These are phyloP conservation scores for Oncorhynchus kisutch DNA, from an alignment of 2,113 vertebrate genomes.

Conservation along the genomic window DNA sequence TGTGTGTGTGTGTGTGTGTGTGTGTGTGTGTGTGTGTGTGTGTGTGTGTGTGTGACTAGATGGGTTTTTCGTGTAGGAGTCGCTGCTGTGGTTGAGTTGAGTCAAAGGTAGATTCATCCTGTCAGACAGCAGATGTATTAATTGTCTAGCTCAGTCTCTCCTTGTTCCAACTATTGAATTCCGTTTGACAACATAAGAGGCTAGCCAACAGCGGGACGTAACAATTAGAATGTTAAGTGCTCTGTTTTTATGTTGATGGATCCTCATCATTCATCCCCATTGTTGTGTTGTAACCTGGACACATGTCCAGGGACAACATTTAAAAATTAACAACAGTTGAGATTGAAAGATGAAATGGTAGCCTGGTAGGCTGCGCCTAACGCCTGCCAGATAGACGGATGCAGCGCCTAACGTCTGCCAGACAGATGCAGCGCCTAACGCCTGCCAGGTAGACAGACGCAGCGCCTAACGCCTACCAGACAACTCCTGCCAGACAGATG, in stretches of 20 bases:
- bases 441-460: too few species aligned
- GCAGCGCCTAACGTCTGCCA: too few species aligned
- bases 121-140: constrained; percentile 57
- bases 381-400: too few species aligned
- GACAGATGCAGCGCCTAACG: too few species aligned
- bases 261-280: constrained; percentile 59
- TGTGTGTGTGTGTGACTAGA: constrained; percentile 9
- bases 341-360: too few species aligned
- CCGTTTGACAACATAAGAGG: constrained; percentile 59
- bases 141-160: constrained; percentile 46
- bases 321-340: too few species aligned
- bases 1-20: too few species aligned
- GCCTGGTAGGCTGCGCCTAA: too few species aligned
- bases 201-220: constrained; percentile 45
- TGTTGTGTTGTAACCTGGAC: constrained; percentile 13
- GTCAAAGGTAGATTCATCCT: constrained; percentile 34
- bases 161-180: constrained; percentile 62
- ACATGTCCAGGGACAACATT: too few species aligned
- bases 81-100: constrained; percentile 15
- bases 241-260: constrained; percentile 62
- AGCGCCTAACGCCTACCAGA: too few species aligned
- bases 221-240: constrained; percentile 54
- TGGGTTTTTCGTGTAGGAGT: constrained; percentile 28
- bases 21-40: too few species aligned
- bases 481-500: too few species aligned